Evolutionary conservation across 2,888 invertebrate genomes (phyloP), one percentile per base, ranked within the genome.

Genomic region (Smittia sp.): DNA sequence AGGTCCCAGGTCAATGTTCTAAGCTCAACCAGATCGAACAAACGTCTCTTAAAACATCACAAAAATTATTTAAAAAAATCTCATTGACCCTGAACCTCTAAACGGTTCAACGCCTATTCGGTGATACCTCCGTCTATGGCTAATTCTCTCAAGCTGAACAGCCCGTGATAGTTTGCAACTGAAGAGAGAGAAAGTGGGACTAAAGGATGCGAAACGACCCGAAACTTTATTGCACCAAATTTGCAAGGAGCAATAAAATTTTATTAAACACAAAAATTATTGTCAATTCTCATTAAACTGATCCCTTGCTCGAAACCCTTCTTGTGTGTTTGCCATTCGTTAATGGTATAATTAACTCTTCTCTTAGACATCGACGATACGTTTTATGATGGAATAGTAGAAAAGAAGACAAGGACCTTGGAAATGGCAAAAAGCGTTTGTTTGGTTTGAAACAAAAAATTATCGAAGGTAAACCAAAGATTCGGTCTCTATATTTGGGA

Each of bases 221-320:
- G n/a, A n/a, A n/a, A n/a, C n/a, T n/a, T n/a, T n/a, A n/a, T n/a
- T 39, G 39, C 13, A 13, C 39, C 39, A 39, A 46, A 46, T 46
- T 46, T 46, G 46, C 46, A 46, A 46, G 46, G 54, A 18, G 54
- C 27, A 18, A 70, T 72, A 72, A 72, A 72, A 58, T 25, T 72
- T 72, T 72, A 72, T 72, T 62, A 58, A 20, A 20, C 20, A 6
- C 20, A 24, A 68, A 32, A 20, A 72, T 62, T 72, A 72, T 72
- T 72, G 72, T 72, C 72, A 62, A n/a, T 54, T 72, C 18, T 38
- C 62, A 62, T 72, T 38, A 65, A n/a, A 11, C 20, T 72, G 32
- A 69, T 24, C 38, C 72, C 62, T 72, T 58, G 18, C 22, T 22
- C 18, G 18, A 58, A 65, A 65, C 13, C 65, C 25, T 65, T 65